Evolutionary conservation across 2,888 invertebrate species (phyloP), one percentile per base, ranked within the genome.

Genomic region (Molorchus minor): DNA sequence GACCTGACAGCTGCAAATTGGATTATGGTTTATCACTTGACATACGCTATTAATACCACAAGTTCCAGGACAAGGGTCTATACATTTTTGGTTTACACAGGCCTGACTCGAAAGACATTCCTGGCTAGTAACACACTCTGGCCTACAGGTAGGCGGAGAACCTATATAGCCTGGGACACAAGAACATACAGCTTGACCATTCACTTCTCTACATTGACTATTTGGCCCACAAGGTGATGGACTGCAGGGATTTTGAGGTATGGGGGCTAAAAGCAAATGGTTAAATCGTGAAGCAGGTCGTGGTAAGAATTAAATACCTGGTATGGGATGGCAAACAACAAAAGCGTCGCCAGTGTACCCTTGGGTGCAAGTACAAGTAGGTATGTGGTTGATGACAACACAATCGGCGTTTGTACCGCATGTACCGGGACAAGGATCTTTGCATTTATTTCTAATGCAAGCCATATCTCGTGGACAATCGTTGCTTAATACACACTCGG

Each of bases 191-290:
- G 91, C 87, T 71, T 87, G 87, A 55, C 87, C 86, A 70, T 89
- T 88, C 3, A 74, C 61, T 60, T 76, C 75, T 56, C 73, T 72
- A 61, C 80, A 80, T 75, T 89, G 85, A 10, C 92, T 88, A 75
- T 91, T 90, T n/a, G 88, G 86, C 15, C 93, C 93, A 76, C 93
- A 93, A 1, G 92, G 92, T 5, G 88, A 87, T 40, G 88, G 89
- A 8, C 84, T 78, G 72, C 89, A 90, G 1, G 89, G 88, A 75
- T 89, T 85, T 62, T 69, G 70, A 2, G 85, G 82, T 51, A 80
- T n/a, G n/a, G n/a, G n/a, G n/a, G n/a, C n/a, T n/a, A n/a, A n/a
- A n/a, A n/a, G n/a, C n/a, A n/a, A n/a, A n/a, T n/a, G n/a, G n/a
- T n/a, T n/a, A n/a, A n/a, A n/a, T n/a, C n/a, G n/a, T n/a, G n/a